Percentiles rank a stretch among this genome's conserved stretches.
These are phyloP conservation scores for Cervus canadensis DNA, from an alignment of 2,113 vertebrate species.

Conservation along the genomic window DNA sequence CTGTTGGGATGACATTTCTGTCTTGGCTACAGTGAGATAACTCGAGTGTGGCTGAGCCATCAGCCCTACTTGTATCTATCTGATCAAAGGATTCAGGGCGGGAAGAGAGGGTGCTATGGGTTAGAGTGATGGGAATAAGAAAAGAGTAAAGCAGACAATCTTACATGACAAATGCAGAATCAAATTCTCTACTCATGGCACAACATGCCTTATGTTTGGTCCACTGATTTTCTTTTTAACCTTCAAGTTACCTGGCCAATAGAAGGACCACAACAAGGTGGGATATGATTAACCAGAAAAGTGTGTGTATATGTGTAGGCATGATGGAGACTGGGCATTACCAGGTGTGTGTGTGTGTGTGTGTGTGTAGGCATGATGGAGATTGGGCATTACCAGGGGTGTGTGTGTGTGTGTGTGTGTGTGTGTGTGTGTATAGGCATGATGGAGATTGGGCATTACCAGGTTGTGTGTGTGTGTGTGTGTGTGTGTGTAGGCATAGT, in stretches of 20 bases:
- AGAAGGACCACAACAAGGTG: not conserved
- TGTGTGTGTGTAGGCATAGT: not conserved
- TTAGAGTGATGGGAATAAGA: not conserved
- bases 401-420: not conserved
- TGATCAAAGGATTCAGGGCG: fast-evolving
- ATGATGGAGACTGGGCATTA: not conserved
- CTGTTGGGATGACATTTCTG: not conserved
- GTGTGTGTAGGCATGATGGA: not conserved
- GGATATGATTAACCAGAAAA: not conserved
- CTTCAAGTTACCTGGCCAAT: not conserved
- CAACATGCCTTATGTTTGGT: not conserved
- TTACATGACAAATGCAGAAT: not conserved
- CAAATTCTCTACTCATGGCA: not conserved
- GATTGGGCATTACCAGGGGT: not conserved
- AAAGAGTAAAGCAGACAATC: not conserved
- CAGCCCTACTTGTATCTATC: not conserved
- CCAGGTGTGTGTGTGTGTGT: not conserved
- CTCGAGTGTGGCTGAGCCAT: not conserved
- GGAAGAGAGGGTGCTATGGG: not conserved
- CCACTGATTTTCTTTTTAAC: not conserved
- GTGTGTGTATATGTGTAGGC: not conserved
- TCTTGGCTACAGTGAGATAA: not conserved
- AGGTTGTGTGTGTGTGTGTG: not conserved
- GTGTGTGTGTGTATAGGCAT: not conserved
- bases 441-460: no score